Evolutionary conservation across 2,888 invertebrate genomes (phyloP).

Genomic region (Hyles lineata): DNA sequence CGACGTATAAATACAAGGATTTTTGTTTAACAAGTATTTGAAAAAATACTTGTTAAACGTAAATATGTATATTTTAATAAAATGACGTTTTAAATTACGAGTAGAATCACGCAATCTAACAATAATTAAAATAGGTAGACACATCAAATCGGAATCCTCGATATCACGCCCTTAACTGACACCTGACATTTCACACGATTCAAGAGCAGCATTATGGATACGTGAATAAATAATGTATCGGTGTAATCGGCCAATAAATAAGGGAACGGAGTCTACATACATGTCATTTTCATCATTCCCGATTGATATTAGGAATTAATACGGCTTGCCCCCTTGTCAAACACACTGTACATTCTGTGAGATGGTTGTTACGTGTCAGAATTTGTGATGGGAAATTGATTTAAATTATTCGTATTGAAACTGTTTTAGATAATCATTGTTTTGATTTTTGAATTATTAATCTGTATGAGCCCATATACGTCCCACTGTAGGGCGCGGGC

Average conservation of each 20-base stretch:
- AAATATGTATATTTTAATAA: no score
- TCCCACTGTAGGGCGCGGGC: no score
- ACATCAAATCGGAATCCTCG: neutral
- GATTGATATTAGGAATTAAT: constrained; percentile 16
- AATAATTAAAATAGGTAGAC: neutral
- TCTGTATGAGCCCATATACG: no score
- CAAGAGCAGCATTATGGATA: constrained; percentile 39
- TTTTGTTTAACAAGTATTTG: no score
- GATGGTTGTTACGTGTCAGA: no score
- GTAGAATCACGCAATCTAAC: neutral
- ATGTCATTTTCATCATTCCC: neutral
- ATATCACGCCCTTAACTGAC: constrained; percentile 31
- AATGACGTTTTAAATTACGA: no score
- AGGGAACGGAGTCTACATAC: neutral
- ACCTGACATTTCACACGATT: constrained; percentile 48
- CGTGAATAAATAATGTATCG: constrained; percentile 35
- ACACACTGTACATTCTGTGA: neutral
- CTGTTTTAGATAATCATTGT: no score
- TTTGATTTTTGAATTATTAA: no score
- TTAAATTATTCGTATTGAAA: no score
- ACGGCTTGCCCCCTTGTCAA: neutral
- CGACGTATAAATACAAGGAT: no score
- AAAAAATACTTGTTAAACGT: no score
- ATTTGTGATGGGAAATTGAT: no score
- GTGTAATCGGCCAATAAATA: constrained; percentile 24